phyloP scores from a whole-genome alignment of 2,797 vertebrate species.

The Megalops cyprinoides region DNA sequence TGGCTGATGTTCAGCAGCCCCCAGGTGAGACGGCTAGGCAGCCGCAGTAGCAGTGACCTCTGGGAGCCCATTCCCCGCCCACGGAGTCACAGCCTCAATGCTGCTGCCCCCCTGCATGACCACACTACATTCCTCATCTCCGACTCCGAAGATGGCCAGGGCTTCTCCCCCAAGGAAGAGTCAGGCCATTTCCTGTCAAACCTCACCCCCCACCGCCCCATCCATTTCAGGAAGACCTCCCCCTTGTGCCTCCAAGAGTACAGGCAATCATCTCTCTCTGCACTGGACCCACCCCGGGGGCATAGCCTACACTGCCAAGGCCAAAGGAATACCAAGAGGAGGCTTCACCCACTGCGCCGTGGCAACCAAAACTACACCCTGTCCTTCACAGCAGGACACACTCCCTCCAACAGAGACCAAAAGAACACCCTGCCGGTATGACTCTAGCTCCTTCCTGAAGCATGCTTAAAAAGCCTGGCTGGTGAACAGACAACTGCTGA shows the following conservation, averaged over 20 bases:
- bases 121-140: too few species aligned
- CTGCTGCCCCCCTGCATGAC: conserved; percentile 53
- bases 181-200: conserved; percentile 17
- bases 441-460: too few species aligned
- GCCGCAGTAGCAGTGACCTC: conserved; percentile 36
- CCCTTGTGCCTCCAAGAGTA: conserved; percentile 40
- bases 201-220: neutral
- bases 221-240: conserved; percentile 35
- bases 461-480: too few species aligned
- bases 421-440: conserved; percentile 75
- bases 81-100: conserved; percentile 72
- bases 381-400: conserved; percentile 54
- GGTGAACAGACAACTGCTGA: too few species aligned
- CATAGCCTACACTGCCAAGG: conserved; percentile 53
- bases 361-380: conserved; percentile 48
- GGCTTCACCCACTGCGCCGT: conserved; percentile 60
- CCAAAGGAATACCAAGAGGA: conserved; percentile 72
- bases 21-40: conserved; percentile 37
- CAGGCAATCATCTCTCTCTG: conserved; percentile 40
- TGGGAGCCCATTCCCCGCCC: conserved; percentile 47
- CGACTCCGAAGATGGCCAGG: conserved; percentile 70
- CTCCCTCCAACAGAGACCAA: conserved; percentile 68
- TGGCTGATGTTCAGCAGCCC: conserved; percentile 80
- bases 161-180: conserved; percentile 67
- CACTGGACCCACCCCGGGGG: conserved; percentile 46